These are phyloP conservation scores for Petrocephalus sullivani DNA, from an alignment of 2,797 vertebrate species.

Conservation along the genomic window DNA sequence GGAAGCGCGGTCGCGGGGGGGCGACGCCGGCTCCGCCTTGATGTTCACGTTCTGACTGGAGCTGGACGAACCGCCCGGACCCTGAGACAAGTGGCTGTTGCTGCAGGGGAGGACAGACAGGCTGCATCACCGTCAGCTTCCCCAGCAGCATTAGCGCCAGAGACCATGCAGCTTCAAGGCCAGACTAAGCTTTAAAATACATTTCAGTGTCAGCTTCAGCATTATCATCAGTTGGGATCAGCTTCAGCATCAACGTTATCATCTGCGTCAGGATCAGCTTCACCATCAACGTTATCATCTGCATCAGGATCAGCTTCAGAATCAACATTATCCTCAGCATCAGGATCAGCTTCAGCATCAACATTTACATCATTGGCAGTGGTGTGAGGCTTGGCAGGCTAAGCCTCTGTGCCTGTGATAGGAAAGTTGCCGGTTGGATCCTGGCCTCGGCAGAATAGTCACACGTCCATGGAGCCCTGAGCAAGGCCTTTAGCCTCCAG, in stretches of 20 bases:
- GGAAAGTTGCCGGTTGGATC: background rate
- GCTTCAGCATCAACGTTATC: background rate
- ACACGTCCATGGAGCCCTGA: background rate
- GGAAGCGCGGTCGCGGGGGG: constrained; percentile 86
- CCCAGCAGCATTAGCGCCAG: background rate
- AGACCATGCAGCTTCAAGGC: background rate
- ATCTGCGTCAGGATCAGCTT: too few species aligned
- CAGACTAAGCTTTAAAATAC: background rate
- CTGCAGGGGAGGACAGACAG: constrained; percentile 53
- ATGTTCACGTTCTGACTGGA: constrained; percentile 96
- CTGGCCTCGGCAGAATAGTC: background rate
- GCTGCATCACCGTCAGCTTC: background rate
- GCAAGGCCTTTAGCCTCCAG: background rate
- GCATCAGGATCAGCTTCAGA: too few species aligned
- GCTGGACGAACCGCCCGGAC: constrained; percentile 89
- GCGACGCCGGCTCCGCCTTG: constrained; percentile 96
- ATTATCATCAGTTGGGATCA: background rate
- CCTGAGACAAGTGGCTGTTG: constrained; percentile 94
- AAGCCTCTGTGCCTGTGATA: background rate
- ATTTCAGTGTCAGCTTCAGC: background rate
- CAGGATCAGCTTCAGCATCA: background rate
- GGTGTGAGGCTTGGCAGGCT: background rate
- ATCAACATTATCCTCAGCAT: background rate
- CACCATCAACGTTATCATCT: too few species aligned
- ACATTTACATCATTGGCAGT: background rate